Evolutionary conservation across 2,888 invertebrate genomes (phyloP).

Genomic region (Chaitophorus viminalis): DNA sequence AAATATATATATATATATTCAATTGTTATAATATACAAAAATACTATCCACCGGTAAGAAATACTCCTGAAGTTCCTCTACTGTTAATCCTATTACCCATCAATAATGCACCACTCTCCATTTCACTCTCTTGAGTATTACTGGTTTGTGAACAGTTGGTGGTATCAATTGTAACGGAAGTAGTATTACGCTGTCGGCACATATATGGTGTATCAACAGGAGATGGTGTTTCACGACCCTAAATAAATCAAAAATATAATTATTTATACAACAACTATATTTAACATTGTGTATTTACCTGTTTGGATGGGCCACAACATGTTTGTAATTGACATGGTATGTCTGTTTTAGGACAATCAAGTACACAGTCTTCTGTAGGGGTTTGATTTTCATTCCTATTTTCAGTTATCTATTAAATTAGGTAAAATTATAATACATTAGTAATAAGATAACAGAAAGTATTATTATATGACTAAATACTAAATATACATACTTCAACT

Average conservation of each 20-base stretch:
- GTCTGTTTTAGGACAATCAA: conserved; percentile 88
- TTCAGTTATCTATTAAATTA: conserved; percentile 68
- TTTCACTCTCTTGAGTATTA: conserved; percentile 67
- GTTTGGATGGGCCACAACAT: conserved; percentile 86
- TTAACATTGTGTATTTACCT: conserved; percentile 69
- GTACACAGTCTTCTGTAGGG: conserved; percentile 77
- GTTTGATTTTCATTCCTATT: conserved; percentile 69
- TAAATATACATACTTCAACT: conserved; percentile 68
- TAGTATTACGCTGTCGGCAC: conserved; percentile 79
- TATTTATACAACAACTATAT: neutral
- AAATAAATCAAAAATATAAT: conserved; percentile 15
- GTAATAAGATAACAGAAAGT: neutral
- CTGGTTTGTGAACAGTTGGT: conserved; percentile 6
- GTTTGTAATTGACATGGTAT: conserved; percentile 86
- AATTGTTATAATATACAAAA: conserved; percentile 37
- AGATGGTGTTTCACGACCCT: conserved; percentile 76
- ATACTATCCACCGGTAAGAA: conserved; percentile 51
- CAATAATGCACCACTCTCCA: conserved; percentile 70
- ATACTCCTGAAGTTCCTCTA: conserved; percentile 38
- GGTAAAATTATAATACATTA: neutral
- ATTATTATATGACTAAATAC: neutral
- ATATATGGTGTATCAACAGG: conserved; percentile 83
- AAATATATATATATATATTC: neutral
- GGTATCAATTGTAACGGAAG: conserved; percentile 50
- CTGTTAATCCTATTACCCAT: conserved; percentile 64